A percentile compares a stretch with the other conserved stretches of the same genome.
Evolutionary conservation across 2,113 vertebrate genomes (phyloP).

Genomic region (Alosa alosa): DNA sequence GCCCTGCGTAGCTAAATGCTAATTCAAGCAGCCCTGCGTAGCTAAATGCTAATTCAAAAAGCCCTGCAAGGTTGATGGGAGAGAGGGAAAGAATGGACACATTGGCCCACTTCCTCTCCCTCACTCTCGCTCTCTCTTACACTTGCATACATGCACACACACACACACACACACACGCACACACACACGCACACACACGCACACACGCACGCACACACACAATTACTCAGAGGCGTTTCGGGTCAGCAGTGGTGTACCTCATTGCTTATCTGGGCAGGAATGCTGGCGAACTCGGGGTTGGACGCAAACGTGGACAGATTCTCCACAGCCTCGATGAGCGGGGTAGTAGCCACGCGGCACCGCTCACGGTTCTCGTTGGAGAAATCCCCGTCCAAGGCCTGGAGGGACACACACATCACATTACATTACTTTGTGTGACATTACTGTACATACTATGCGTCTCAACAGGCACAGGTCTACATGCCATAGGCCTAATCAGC

Average conservation of each 20-base stretch:
- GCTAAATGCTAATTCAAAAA: constrained; percentile 21
- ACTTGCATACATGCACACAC: neutral
- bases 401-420: constrained; percentile 6
- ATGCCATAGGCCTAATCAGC: neutral
- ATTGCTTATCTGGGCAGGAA: constrained; percentile 93
- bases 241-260: constrained; percentile 74
- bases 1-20: neutral
- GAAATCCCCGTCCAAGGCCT: constrained; percentile 95
- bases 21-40: constrained; percentile 4
- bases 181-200: constrained; percentile 5
- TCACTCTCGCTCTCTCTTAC: neutral
- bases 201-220: neutral
- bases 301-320: constrained; percentile 93
- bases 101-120: neutral
- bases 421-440: neutral
- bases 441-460: neutral
- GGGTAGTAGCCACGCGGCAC: constrained; percentile 86
- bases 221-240: constrained; percentile 21
- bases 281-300: constrained; percentile 96
- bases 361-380: constrained; percentile 93
- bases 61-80: neutral
- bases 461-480: neutral
- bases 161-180: constrained; percentile 1
- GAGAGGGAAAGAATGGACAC: neutral
- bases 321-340: constrained; percentile 94